Evolutionary conservation across 2,888 invertebrate genomes (phyloP).

Genomic region (Cremastobaeus sp.): DNA sequence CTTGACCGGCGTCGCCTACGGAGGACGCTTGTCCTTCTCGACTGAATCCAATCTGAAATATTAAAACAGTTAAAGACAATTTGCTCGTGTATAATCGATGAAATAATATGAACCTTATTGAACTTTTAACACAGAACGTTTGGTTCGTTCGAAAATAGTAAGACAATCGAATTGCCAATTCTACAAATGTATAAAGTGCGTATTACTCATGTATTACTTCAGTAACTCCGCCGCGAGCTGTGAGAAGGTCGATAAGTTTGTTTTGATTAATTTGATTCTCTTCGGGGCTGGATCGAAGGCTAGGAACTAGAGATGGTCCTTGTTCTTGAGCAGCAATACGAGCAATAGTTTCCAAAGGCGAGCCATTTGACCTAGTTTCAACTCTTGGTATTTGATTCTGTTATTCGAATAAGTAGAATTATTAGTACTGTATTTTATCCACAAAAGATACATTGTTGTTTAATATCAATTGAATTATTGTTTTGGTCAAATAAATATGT

Average conservation of each 20-base stretch:
- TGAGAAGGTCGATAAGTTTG: slow-evolving; percentile 80
- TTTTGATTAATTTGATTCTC: slow-evolving; percentile 78
- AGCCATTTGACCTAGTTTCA: slow-evolving; percentile 65
- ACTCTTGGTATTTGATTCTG: slow-evolving; percentile 59
- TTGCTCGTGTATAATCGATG: too few species aligned
- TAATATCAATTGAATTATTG: too few species aligned
- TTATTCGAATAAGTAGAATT: too few species aligned
- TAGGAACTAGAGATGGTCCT: slow-evolving; percentile 69
- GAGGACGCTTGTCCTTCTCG: slow-evolving; percentile 72
- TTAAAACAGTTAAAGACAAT: too few species aligned
- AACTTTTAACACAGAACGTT: too few species aligned
- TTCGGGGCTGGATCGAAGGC: slow-evolving; percentile 72
- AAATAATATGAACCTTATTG: too few species aligned
- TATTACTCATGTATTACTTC: slow-evolving; percentile 67
- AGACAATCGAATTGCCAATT: too few species aligned
- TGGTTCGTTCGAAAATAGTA: too few species aligned
- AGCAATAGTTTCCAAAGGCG: slow-evolving; percentile 63
- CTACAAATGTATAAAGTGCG: background rate
- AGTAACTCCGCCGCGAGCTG: slow-evolving; percentile 77
- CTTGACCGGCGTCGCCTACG: slow-evolving; percentile 78
- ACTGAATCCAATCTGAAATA: slow-evolving; percentile 72
- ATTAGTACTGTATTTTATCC: too few species aligned
- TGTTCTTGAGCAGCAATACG: slow-evolving; percentile 68
- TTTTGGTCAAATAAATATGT: too few species aligned
- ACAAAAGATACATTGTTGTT: too few species aligned